Base-by-base conservation (phyloP, 1,140 invertebrate genomes). In the Physella acuta region DNA sequence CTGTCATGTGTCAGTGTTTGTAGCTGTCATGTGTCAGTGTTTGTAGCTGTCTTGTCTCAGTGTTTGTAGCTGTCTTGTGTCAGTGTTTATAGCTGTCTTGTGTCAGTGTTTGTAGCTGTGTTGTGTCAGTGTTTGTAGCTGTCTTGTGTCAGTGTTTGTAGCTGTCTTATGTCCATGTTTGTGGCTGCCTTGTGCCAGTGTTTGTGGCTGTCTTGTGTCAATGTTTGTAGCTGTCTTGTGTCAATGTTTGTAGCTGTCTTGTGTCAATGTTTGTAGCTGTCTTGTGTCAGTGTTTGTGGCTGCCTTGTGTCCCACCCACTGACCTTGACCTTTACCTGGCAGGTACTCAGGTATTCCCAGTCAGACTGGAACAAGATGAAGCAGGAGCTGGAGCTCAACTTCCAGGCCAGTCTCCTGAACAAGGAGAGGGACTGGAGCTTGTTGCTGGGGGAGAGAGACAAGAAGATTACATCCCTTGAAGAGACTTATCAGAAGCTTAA, bases 321-420 rank as follows among this genome's bases (percentile, higher is more conserved):
- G n/a, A n/a, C n/a, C n/a, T n/a, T n/a, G n/a, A n/a, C n/a, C n/a
- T n/a, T n/a, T n/a, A n/a, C 58, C 3, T 60, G 17, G 0, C 61
- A 79, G 77, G 77, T 79, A 39, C 64, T 78, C 61, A 77, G 78
- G 64, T 81, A 81, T 61, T 76, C 79, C 20, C 73, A 79, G 61
- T 66, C 72, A 20, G 79, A 81, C 68, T 75, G 74, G 77, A 79
- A 81, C 56, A 76, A 76, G 56, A 78, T 81, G 76, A 73, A 73
- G 56, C 79, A 77, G 51, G 77, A 81, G 37, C 67, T 78, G 73
- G 82, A 84, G 61, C 71, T 85, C 71, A 72, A 80, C 51, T 86
- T 85, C 75, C 83, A 85, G 74, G 82, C 83, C 26, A 77, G 79
- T 60, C 75, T 86, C 36, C 65, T 85, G n/a, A 77, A 77, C 52